Base-by-base conservation (phyloP, 2,797 vertebrate species). In the Meda fulgida region DNA sequence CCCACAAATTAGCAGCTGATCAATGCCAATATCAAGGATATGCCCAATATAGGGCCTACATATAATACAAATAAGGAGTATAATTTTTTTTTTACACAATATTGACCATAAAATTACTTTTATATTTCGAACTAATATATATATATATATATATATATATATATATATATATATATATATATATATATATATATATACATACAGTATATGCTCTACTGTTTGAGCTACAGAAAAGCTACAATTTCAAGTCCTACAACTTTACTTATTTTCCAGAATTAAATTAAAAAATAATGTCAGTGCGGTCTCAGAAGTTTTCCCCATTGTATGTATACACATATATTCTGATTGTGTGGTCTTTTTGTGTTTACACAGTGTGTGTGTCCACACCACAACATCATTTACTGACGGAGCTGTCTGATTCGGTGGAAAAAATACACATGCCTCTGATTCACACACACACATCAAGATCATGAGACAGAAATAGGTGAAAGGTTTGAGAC, bases 401-500 rank as follows among this genome's bases (percentile, higher is more conserved):
- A 80, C 40, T 67, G 78, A 67, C 21, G 21, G 63, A 48, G 34
- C 60, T 21, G 31, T 80, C 40, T 16, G 43, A 34, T 26, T 34
- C 19, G 3, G 63, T 67, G 26, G 58, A 78, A 80, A 51, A n/a
- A 66, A 51, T 1, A 51, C 63, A 51, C 63, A 48, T 66, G 36
- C 26, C 40, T 80, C 78, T 80, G 63, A 80, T 66, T 80, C 60
- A 80, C 60, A 79, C 72, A 78, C 38, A 82, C 48, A 73, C 19
- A 36, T 10, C 5, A 3, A 58, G 51, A 65, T 55, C 46, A 72
- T 38, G 81, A 55, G 83, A 89, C 88, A 88, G 85, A 92, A 86
- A 83, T 86, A 84, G 79, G 88, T 67, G 78, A 80, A 81, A 70
- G 67, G 80, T 58, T 70, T 70, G 55, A 83, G 81, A 89, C 87